Base-by-base conservation (phyloP, 2,113 vertebrate genomes). In the Struthio camelus region DNA sequence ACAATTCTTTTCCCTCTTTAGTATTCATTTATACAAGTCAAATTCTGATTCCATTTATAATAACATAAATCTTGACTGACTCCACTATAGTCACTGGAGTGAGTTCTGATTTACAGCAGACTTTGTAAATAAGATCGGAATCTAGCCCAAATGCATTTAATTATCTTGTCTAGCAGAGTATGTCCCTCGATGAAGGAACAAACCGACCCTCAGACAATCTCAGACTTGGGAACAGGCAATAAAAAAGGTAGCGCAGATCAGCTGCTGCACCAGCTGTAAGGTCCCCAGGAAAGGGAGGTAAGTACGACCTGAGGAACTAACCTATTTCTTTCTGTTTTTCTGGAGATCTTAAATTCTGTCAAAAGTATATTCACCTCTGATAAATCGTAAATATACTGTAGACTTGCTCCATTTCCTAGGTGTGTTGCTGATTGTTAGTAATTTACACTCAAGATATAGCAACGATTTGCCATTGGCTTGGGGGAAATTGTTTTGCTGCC, bases 371-470 rank as follows among this genome's bases (percentile, higher is more conserved):
- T 87, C 80, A 91, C 69, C 92, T 95, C 92, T 97, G 96, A 97
- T 96, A 97, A 97, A 96, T 96, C 79, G 81, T 97, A 97, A 95
- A 97, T 97, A 95, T 97, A 95, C 94, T 88, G 79, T 91, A 95
- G 95, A 86, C 95, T 93, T 95, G 91, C 95, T 97, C 95, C 85
- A 95, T 97, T 97, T 97, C 97, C 96, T 97, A 97, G 95, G 96
- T 97, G 95, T 96, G 97, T 80, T 97, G 97, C 96, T 97, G 97
- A 97, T 97, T 97, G 93, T 95, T 96, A 94, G 97, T 97, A 97
- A 97, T 97, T 97, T 96, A 97, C 94, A 82, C 96, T 97, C 94
- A 97, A 96, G 95, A 96, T 96, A 97, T 96, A 97, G 97, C 95
- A 97, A 96, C 94, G 51, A 95, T 96, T 97, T 97, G 97, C 97